Conservation (phyloP, 2,797 vertebrate species). For the Micromesistius poutassou region DNA sequence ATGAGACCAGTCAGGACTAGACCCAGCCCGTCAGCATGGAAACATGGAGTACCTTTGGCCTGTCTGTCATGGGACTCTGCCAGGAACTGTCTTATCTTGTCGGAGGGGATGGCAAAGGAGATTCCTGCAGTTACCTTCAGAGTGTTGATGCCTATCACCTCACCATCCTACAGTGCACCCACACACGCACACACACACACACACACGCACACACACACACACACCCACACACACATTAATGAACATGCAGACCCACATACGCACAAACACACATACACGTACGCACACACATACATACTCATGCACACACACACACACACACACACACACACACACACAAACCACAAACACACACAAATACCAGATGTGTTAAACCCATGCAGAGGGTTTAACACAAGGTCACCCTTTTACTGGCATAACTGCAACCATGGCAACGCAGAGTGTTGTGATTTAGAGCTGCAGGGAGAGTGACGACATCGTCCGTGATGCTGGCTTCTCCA, state of each 20-base stretch:
- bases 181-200: conserved; percentile 10
- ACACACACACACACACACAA: neutral
- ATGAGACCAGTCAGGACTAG: neutral
- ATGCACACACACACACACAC: neutral
- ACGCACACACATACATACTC: neutral
- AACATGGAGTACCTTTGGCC: conserved; percentile 78
- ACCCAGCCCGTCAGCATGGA: neutral
- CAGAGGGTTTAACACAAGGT: neutral
- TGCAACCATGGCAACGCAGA: neutral
- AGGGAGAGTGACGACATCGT: neutral
- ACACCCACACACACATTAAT: neutral
- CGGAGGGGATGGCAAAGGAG: conserved; percentile 96
- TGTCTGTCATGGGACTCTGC: conserved; percentile 90
- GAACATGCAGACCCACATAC: no score
- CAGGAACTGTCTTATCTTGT: conserved; percentile 96
- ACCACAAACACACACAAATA: neutral
- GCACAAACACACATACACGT: neutral
- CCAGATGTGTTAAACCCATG: no score
- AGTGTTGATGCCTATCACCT: conserved; percentile 97
- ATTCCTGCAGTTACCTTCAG: conserved; percentile 97
- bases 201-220: neutral
- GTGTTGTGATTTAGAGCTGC: neutral
- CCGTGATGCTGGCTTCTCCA: neutral
- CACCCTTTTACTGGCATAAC: neutral
- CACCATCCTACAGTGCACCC: conserved; percentile 82